Evolutionary conservation across 2,113 vertebrate genomes (phyloP).

Genomic region (Cyprinodon brontotheroides): DNA sequence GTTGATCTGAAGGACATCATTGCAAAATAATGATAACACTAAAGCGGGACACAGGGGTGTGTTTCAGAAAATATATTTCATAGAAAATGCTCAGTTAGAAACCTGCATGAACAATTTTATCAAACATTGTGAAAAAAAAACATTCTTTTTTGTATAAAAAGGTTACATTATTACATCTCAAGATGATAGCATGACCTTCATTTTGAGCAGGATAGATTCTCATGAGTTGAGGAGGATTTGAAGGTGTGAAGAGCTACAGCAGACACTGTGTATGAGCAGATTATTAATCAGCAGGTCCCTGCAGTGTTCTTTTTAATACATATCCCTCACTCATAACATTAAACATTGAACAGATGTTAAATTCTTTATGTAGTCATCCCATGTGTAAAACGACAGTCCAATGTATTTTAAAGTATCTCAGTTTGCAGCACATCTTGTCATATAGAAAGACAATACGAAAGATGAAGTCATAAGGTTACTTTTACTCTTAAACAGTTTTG

Average conservation of each 20-base stretch:
- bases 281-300: conserved; percentile 53
- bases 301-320: conserved; percentile 38
- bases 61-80: neutral
- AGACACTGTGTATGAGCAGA: conserved; percentile 40
- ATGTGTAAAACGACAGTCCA: conserved; percentile 2
- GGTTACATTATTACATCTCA: conserved; percentile 9
- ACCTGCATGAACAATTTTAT: conserved; percentile 30
- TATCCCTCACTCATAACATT: conserved; percentile 31
- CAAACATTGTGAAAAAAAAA: conserved; percentile 10
- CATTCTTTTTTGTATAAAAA: conserved; percentile 12
- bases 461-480: conserved; percentile 12
- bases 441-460: conserved; percentile 11
- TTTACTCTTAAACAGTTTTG: conserved; percentile 9
- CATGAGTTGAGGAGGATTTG: conserved; percentile 8
- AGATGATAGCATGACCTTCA: conserved; percentile 10
- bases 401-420: conserved; percentile 17
- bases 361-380: conserved; percentile 21
- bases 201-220: conserved; percentile 9
- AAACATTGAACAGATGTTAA: conserved; percentile 22
- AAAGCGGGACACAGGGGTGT: neutral
- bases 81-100: conserved; percentile 6
- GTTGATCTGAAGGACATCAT: conserved; percentile 63
- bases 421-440: conserved; percentile 13
- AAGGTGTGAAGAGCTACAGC: conserved; percentile 20
- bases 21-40: conserved; percentile 56